Percentiles rank a stretch among this genome's conserved stretches.
Evolutionary conservation across 1,140 invertebrate genomes (phyloP).

Genomic region (Rhopalosiphum maidis): DNA sequence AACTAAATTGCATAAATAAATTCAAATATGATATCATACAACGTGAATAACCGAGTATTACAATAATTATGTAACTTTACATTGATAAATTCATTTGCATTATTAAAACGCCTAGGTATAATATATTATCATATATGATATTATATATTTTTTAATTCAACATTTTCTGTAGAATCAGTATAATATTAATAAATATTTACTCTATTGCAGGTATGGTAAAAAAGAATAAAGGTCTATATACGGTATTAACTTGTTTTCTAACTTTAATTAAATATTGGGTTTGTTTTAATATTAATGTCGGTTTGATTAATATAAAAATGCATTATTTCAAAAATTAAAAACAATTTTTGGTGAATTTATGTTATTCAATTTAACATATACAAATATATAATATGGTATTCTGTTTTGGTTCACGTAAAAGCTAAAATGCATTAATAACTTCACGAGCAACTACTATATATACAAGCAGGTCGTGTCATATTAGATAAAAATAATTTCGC

Average conservation of each 20-base stretch:
- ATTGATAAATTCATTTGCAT: neutral
- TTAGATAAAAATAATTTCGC: neutral
- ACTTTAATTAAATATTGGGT: neutral
- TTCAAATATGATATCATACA: constrained; percentile 11
- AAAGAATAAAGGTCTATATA: neutral
- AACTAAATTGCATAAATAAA: constrained; percentile 36
- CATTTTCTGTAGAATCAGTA: neutral
- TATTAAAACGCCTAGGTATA: neutral
- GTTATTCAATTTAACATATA: neutral
- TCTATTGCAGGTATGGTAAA: neutral
- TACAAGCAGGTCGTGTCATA: neutral
- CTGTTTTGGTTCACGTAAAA: neutral
- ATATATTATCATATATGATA: neutral
- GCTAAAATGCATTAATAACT: neutral
- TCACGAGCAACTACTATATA: neutral
- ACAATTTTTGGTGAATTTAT: neutral
- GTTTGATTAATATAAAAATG: neutral
- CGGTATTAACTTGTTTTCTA: neutral
- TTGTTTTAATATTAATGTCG: neutral
- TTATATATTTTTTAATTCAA: neutral
- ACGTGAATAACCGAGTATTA: neutral
- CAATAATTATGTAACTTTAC: neutral
- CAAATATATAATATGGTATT: neutral
- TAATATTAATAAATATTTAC: constrained; percentile 1
- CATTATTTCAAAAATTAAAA: neutral